A percentile compares a stretch with the other conserved stretches of the same genome.
These are phyloP conservation scores for Tricholauxania praeusta DNA, from an alignment of 2,888 invertebrate genomes.

Conservation along the genomic window DNA sequence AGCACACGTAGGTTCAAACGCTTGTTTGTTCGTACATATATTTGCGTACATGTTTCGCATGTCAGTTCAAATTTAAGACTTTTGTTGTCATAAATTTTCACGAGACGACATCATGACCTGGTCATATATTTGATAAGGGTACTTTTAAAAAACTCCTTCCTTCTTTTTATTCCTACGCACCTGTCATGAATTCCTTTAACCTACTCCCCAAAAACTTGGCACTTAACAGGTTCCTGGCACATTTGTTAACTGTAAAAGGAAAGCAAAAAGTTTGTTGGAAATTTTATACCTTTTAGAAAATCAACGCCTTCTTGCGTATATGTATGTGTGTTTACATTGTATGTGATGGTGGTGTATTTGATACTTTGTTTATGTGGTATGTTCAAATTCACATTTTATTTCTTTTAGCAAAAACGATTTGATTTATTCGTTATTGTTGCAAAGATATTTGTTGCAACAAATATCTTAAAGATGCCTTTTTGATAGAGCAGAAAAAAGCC, in stretches of 20 bases:
- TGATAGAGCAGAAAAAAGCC: not conserved
- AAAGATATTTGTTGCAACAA: not conserved
- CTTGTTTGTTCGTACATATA: conserved; percentile 1
- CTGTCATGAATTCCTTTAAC: not conserved
- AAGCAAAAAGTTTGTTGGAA: not conserved
- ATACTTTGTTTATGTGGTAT: conserved; percentile 13
- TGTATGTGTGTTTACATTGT: not conserved
- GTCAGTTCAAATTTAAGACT: conserved; percentile 35
- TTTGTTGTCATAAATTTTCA: conserved; percentile 37
- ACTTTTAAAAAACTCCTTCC: conserved; percentile 4
- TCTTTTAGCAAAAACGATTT: not conserved
- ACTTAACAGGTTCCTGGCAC: not conserved
- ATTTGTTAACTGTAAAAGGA: not conserved
- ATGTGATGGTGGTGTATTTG: not conserved
- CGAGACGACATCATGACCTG: conserved; percentile 34
- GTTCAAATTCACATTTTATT: conserved; percentile 27
- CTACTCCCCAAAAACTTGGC: not conserved
- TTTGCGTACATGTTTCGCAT: conserved; percentile 7
- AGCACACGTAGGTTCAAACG: not conserved
- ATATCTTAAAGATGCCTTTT: conserved; percentile 1
- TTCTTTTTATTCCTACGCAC: too few species aligned
- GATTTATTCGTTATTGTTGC: conserved; percentile 12
- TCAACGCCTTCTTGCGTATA: not conserved
- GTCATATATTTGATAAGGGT: conserved; percentile 35
- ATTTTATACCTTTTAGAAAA: conserved; percentile 12